Evolutionary conservation across 2,113 vertebrate genomes (phyloP).

Genomic region (Bubo blakistoni): DNA sequence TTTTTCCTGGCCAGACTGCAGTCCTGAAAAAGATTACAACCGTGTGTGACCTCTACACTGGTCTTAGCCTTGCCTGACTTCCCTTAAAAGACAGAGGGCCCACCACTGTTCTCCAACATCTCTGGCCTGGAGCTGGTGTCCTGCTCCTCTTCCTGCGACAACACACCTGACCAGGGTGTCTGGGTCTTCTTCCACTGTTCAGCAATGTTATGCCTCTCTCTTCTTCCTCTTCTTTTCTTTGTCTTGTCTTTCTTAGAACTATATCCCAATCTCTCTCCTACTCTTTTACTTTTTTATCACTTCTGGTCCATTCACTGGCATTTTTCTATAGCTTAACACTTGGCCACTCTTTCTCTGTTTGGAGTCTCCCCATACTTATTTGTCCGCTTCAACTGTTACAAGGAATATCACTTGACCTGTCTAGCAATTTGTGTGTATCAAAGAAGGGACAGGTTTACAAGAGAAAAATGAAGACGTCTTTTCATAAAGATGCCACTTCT

Average conservation of each 20-base stretch:
- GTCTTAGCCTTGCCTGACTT: not conserved
- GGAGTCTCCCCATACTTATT: not conserved
- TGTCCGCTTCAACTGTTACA: not conserved
- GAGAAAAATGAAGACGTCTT: not conserved
- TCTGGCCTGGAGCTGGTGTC: not conserved
- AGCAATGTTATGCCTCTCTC: not conserved
- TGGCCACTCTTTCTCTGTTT: not conserved
- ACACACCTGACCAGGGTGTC: not conserved
- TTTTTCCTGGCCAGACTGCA: not conserved
- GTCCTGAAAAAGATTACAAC: not conserved
- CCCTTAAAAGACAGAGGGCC: fast-evolving
- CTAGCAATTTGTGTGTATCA: not conserved
- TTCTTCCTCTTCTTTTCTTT: not conserved
- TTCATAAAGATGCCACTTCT: not conserved
- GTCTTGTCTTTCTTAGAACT: not conserved
- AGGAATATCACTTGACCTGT: not conserved
- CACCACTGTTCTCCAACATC: not conserved
- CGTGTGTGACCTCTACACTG: not conserved
- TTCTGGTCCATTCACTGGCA: not conserved
- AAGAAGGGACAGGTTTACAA: not conserved
- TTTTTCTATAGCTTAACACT: not conserved
- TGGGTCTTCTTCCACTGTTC: not conserved
- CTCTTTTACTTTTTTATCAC: not conserved
- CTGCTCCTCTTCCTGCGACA: not conserved
- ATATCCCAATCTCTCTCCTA: not conserved